phyloP scores from a whole-genome alignment of 2,797 vertebrate genomes.

The Cheirogaleus major region DNA sequence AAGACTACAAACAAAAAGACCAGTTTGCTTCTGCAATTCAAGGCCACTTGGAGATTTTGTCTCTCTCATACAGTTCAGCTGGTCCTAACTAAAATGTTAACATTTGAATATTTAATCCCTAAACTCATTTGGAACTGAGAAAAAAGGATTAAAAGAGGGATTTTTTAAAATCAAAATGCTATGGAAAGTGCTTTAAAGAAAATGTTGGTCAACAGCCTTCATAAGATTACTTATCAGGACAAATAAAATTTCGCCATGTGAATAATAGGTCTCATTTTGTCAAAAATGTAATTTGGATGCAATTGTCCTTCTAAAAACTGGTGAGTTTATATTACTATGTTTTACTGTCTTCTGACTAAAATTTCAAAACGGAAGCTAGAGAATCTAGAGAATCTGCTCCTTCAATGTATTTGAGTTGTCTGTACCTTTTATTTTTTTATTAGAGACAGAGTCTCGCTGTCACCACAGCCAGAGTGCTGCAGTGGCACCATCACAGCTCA shows the following conservation, averaged over 20 bases:
- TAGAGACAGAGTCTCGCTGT: no score
- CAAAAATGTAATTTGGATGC: neutral
- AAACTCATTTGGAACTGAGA: neutral
- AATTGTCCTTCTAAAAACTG: neutral
- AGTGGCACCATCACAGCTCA: no score
- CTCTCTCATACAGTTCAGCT: neutral
- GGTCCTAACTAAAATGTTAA: neutral
- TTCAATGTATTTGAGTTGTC: neutral
- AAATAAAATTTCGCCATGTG: neutral
- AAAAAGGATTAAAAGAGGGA: neutral
- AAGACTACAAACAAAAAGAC: neutral
- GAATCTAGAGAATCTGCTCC: neutral
- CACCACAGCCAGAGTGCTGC: no score
- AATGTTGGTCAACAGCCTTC: neutral
- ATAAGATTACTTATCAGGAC: neutral
- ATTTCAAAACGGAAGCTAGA: neutral
- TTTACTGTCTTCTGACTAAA: neutral
- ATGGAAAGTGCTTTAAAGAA: neutral
- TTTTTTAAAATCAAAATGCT: neutral
- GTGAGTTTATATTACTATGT: neutral
- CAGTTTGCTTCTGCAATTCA: neutral
- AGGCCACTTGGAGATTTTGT: neutral
- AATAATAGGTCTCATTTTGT: neutral
- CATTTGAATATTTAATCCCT: neutral
- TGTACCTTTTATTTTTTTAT: neutral